Evolutionary conservation across 2,797 vertebrate genomes (phyloP).

Genomic region (Gorsachius magnificus): DNA sequence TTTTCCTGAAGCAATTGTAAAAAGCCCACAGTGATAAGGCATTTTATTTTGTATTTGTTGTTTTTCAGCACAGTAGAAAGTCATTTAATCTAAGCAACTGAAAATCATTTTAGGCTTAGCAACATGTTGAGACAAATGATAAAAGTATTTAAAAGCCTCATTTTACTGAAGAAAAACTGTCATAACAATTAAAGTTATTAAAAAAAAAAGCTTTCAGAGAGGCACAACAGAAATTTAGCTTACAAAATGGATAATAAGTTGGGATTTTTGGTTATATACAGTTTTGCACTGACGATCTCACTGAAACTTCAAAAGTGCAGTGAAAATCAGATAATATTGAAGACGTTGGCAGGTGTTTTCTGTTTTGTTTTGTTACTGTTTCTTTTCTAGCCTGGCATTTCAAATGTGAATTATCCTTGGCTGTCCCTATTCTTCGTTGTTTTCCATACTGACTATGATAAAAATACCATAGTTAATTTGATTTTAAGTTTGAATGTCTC

Average conservation of each 20-base stretch:
- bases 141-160: conserved; percentile 28
- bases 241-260: not conserved
- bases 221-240: not conserved
- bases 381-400: not conserved
- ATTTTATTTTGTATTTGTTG: not conserved
- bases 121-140: not conserved
- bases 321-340: not conserved
- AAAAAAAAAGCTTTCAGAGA: not conserved
- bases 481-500: not conserved
- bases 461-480: not conserved
- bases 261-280: not conserved
- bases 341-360: not conserved
- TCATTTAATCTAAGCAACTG: conserved; percentile 5
- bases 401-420: not conserved
- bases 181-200: conserved; percentile 1
- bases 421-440: not conserved
- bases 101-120: conserved; percentile 9
- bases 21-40: not conserved
- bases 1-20: not conserved
- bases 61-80: not conserved
- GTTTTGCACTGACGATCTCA: not conserved
- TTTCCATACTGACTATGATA: not conserved
- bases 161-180: not conserved
- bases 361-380: not conserved
- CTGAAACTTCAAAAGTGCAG: not conserved